Conservation (phyloP, 2,113 vertebrate genomes). For the Vanacampus margaritifer region DNA sequence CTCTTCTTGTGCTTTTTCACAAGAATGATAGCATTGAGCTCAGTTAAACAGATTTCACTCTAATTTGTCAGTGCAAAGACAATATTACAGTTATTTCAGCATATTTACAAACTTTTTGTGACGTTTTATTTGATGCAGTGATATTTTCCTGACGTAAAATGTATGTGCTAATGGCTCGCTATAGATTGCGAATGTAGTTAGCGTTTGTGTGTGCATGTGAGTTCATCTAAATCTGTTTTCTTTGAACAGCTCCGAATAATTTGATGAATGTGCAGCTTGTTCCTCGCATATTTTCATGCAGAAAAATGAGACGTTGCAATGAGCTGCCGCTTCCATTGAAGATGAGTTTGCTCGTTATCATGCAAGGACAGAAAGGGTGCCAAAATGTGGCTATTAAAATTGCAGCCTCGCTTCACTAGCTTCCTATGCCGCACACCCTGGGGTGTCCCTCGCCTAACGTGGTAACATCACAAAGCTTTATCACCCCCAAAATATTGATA, state of each 20-base stretch:
- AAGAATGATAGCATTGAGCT: no score
- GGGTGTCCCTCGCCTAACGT: not conserved
- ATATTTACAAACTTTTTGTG: no score
- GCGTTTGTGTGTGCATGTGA: not conserved
- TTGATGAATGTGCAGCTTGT: not conserved
- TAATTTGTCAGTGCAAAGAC: no score
- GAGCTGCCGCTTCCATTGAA: not conserved
- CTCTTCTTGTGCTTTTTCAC: no score
- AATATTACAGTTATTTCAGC: no score
- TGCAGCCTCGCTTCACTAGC: not conserved
- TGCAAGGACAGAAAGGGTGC: constrained; percentile 3
- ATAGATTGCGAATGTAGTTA: not conserved
- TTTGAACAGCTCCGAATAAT: not conserved
- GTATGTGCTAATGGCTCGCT: not conserved
- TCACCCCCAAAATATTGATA: not conserved
- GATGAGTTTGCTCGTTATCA: not conserved
- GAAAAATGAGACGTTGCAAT: not conserved
- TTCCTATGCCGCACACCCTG: not conserved
- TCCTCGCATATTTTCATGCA: not conserved
- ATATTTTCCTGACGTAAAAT: not conserved
- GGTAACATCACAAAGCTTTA: not conserved
- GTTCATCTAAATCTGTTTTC: not conserved
- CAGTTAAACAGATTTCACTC: no score
- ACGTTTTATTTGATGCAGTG: not conserved
- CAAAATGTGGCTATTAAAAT: constrained; percentile 4